Evolutionary conservation across 1,140 invertebrate species (phyloP).

Genomic region (Campodea augens): DNA sequence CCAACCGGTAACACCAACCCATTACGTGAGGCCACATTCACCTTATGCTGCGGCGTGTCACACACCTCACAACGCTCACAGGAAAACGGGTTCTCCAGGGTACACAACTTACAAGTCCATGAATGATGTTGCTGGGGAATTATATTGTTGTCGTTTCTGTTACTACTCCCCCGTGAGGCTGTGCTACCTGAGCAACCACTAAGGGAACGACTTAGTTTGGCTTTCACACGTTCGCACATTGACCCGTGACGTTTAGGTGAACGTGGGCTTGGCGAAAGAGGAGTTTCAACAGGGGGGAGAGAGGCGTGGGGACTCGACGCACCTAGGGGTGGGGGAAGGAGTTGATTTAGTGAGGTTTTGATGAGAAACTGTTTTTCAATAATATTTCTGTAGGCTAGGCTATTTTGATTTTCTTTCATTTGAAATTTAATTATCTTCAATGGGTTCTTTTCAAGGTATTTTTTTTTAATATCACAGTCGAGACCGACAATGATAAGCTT

Average conservation of each 20-base stretch:
- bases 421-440: no score
- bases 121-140: no score
- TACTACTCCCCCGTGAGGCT: conserved; percentile 20
- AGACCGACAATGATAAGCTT: no score
- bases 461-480: no score
- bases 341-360: not conserved
- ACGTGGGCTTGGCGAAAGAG: conserved; percentile 11
- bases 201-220: conserved; percentile 32
- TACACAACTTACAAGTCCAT: conserved; percentile 38
- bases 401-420: no score
- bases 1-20: no score
- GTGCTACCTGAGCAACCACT: conserved; percentile 26
- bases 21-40: no score
- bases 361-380: not conserved
- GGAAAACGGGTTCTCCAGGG: conserved; percentile 30
- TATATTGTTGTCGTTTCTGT: no score
- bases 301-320: not conserved
- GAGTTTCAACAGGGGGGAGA: not conserved
- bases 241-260: conserved; percentile 33
- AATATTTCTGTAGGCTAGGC: no score
- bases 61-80: conserved; percentile 38
- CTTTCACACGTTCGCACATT: conserved; percentile 37
- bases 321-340: not conserved
- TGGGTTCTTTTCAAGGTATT: no score
- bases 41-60: conserved; percentile 38